These are phyloP conservation scores for Dynastes tityus DNA, from an alignment of 2,888 invertebrate species.

Conservation along the genomic window DNA sequence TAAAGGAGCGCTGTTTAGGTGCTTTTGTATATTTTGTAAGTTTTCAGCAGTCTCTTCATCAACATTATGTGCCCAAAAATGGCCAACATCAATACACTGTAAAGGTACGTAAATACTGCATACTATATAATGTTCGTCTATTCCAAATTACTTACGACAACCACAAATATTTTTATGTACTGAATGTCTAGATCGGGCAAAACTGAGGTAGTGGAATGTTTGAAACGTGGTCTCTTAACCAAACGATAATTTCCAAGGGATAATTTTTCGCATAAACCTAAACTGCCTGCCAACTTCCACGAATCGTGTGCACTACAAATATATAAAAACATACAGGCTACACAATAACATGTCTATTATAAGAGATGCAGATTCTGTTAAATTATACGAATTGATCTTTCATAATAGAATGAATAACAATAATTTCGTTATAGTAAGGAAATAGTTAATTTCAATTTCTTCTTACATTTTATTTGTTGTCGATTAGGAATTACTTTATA, in stretches of 20 bases:
- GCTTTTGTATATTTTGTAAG: slow-evolving; percentile 66
- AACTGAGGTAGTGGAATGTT: slow-evolving; percentile 67
- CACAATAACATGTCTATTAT: no score
- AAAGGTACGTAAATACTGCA: background rate
- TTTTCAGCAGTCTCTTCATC: slow-evolving; percentile 69
- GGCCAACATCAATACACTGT: slow-evolving; percentile 76
- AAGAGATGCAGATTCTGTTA: no score
- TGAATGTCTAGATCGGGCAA: slow-evolving; percentile 76
- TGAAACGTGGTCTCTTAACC: slow-evolving; percentile 21
- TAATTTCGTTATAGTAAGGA: no score
- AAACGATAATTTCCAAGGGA: slow-evolving; percentile 18
- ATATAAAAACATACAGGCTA: background rate
- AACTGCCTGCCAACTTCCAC: slow-evolving; percentile 56
- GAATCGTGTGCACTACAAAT: slow-evolving; percentile 57
- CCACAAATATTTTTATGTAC: slow-evolving; percentile 73
- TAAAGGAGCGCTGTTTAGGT: slow-evolving; percentile 67
- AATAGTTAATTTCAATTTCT: no score
- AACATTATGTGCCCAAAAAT: slow-evolving; percentile 80
- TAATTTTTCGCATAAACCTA: slow-evolving; percentile 47
- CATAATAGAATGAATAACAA: no score
- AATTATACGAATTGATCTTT: no score
- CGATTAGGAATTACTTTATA: no score
- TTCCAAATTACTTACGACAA: slow-evolving; percentile 71
- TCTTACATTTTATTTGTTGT: no score
- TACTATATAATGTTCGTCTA: slow-evolving; percentile 8